phyloP scores from a whole-genome alignment of 2,888 invertebrate species.

The Hybos culiciformis region DNA sequence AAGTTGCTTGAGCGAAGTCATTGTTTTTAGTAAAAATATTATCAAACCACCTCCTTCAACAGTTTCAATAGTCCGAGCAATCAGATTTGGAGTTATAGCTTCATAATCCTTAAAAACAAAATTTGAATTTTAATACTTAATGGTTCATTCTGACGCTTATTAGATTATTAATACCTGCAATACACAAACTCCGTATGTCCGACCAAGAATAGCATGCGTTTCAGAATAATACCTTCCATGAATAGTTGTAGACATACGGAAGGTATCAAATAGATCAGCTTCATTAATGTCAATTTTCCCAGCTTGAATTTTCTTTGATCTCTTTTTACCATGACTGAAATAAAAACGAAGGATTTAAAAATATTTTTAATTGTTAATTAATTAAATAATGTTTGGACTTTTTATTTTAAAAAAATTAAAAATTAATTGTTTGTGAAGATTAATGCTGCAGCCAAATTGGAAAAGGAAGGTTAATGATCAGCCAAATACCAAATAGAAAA shows the following conservation, averaged over 20 bases:
- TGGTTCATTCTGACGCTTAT: no score
- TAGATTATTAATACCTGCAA: conserved; percentile 43
- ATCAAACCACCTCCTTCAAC: conserved; percentile 95
- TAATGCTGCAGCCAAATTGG: neutral
- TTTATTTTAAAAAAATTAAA: conserved; percentile 16
- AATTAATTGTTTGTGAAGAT: neutral
- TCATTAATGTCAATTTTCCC: conserved; percentile 83
- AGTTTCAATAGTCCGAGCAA: conserved; percentile 94
- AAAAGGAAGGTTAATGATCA: no score
- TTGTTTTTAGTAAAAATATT: conserved; percentile 69
- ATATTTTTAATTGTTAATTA: neutral
- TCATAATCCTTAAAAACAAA: conserved; percentile 62
- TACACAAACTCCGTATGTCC: conserved; percentile 92
- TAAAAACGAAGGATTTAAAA: neutral
- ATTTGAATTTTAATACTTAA: neutral
- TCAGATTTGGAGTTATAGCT: conserved; percentile 89
- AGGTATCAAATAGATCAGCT: conserved; percentile 92
- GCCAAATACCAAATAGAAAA: no score
- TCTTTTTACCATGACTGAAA: conserved; percentile 75
- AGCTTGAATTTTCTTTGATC: conserved; percentile 81
- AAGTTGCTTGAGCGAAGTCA: conserved; percentile 82
- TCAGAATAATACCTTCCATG: conserved; percentile 96
- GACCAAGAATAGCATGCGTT: conserved; percentile 94
- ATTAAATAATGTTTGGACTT: neutral
- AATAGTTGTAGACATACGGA: conserved; percentile 90